Conservation (phyloP, 1,140 invertebrate species). For the Drosophila melanica region DNA sequence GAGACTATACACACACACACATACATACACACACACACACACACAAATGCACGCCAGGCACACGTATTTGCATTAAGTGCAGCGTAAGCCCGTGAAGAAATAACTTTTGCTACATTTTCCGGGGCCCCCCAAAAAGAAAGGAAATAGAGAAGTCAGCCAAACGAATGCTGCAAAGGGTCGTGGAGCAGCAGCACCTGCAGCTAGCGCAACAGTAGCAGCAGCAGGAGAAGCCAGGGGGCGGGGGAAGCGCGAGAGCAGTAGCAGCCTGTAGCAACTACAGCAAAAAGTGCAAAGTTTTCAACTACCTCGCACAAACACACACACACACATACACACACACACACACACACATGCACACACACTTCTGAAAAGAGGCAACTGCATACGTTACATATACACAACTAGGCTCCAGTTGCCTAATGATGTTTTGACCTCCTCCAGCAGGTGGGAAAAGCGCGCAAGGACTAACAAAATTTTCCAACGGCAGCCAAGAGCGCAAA, state of each 20-base stretch:
- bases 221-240: background rate
- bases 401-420: slow-evolving; percentile 56
- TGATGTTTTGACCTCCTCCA: slow-evolving; percentile 29
- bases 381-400: slow-evolving; percentile 45
- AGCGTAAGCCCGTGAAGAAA: slow-evolving; percentile 69
- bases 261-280: slow-evolving; percentile 34
- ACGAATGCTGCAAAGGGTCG: slow-evolving; percentile 56
- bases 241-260: background rate
- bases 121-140: slow-evolving; percentile 47
- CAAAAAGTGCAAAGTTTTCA: slow-evolving; percentile 71
- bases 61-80: slow-evolving; percentile 66
- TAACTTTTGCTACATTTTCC: slow-evolving; percentile 77
- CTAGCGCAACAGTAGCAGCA: background rate
- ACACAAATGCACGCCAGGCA: slow-evolving; percentile 15
- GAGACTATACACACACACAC: slow-evolving; percentile 39
- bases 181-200: slow-evolving; percentile 6
- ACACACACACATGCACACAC: slow-evolving; percentile 11
- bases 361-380: slow-evolving; percentile 68
- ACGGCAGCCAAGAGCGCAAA: slow-evolving; percentile 70
- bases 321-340: slow-evolving; percentile 25
- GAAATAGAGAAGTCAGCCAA: slow-evolving; percentile 51
- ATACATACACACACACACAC: slow-evolving; percentile 21
- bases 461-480: slow-evolving; percentile 74
- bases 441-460: slow-evolving; percentile 26
- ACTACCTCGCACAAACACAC: slow-evolving; percentile 64